A percentile compares a stretch with the other conserved stretches of the same genome.
phyloP scores from a whole-genome alignment of 2,888 invertebrate genomes.

The Hirtodrosophila histrioides region DNA sequence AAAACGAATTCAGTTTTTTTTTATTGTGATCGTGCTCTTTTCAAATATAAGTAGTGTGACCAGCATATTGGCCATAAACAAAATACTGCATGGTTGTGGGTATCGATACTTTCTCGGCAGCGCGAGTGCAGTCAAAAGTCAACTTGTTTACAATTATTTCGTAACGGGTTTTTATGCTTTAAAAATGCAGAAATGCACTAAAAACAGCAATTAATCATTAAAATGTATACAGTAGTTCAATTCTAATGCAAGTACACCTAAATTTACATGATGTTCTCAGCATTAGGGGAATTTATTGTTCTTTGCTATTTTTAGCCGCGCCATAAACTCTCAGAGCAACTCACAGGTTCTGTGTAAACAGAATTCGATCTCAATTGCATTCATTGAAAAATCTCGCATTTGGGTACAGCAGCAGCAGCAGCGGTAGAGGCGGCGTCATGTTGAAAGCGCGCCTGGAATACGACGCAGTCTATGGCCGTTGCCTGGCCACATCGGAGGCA shows the following conservation, averaged over 20 bases:
- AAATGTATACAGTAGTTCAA: neutral
- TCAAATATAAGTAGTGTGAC: neutral
- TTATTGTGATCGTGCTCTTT: too few species aligned
- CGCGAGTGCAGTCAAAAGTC: neutral
- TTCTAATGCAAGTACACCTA: neutral
- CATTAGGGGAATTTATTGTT: neutral
- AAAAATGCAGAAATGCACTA: neutral
- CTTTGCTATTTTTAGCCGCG: constrained; percentile 33
- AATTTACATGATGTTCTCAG: too few species aligned
- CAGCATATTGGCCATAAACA: neutral
- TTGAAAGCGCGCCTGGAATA: constrained; percentile 79
- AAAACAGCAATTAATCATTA: neutral
- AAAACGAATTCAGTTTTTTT: too few species aligned
- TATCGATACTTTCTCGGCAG: constrained; percentile 23
- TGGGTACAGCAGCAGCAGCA: constrained; percentile 14
- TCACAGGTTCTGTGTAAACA: constrained; percentile 12
- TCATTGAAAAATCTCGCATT: constrained; percentile 23
- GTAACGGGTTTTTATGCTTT: neutral
- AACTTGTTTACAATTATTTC: neutral
- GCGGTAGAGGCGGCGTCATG: constrained; percentile 61
- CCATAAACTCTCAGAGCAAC: constrained; percentile 13
- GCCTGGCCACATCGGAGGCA: constrained; percentile 88
- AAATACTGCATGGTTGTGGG: neutral
- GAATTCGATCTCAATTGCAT: constrained; percentile 21
- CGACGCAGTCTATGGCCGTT: constrained; percentile 89